These are phyloP conservation scores for Cheirogaleus major DNA, from an alignment of 2,797 vertebrate species.

Conservation along the genomic window DNA sequence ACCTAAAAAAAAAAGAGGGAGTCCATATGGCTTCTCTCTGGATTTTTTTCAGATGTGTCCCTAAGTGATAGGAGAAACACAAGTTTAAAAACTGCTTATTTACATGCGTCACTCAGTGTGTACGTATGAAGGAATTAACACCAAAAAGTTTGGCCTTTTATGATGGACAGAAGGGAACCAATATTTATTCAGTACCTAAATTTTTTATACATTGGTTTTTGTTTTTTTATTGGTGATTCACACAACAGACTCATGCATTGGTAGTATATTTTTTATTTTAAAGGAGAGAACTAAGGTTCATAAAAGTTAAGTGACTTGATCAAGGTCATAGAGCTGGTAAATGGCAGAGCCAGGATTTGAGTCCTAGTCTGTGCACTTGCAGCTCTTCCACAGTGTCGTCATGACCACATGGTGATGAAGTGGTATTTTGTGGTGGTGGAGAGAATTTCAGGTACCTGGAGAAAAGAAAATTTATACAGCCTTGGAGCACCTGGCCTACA, in stretches of 20 bases:
- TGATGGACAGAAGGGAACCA: neutral
- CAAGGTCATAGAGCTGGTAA: no score
- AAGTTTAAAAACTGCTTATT: neutral
- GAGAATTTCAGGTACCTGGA: neutral
- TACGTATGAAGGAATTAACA: fast-evolving
- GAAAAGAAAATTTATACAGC: neutral
- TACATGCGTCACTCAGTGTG: fast-evolving
- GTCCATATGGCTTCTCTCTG: neutral
- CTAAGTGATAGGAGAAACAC: neutral
- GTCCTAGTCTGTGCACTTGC: fast-evolving
- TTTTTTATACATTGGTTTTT: neutral
- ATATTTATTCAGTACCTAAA: neutral
- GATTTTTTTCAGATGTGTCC: neutral
- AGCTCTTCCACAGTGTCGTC: fast-evolving
- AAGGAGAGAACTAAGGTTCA: neutral
- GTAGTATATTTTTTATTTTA: neutral
- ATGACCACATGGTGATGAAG: neutral
- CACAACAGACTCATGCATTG: neutral
- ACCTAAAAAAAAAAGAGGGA: neutral
- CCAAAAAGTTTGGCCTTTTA: neutral
- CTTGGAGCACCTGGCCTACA: no score
- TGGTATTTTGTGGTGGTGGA: neutral
- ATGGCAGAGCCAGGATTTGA: neutral
- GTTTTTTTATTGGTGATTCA: neutral
- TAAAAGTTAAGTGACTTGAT: neutral